Base-by-base conservation (phyloP, 2,113 vertebrate genomes). In the Osmerus mordax region DNA sequence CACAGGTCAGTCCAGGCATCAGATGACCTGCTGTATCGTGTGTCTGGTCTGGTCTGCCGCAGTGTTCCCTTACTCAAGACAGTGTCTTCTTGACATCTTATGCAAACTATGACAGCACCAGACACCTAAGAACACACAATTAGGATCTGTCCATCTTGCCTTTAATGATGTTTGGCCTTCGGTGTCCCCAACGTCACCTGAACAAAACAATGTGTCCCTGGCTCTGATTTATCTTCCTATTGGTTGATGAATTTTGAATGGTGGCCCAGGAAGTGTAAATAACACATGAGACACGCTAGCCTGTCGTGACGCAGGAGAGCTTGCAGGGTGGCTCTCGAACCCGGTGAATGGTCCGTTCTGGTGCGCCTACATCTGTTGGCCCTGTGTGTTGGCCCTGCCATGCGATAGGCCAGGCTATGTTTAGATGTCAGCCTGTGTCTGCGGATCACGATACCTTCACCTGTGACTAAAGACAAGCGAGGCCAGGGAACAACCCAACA, bases 201-300 rank as follows among this genome's bases (percentile, higher is more conserved):
- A 66, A 78, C 76, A 77, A 82, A 81, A 79, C 69, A 80, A 80
- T 67, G 70, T 64, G 63, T 74, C 66, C 5, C 54, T 74, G 75
- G 21, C 83, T 74, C 81, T 79, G 69, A 70, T 72, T 53, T 32
- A 70, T 72, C 76, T 82, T 83, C 71, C 73, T 70, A 67, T 79
- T 68, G 69, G 56, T 81, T 47, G 41, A 90, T 90, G 70, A 84
- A 89, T 90, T 91, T 88, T 91, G 78, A 77, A 91, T 90, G 86
- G 69, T 72, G 69, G 71, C 72, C 71, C 75, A 82, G 74, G 82
- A 83, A 81, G 80, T 72, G 72, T 81, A 82, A 82, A 90, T 90
- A 87, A 90, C 88, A 76, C 78, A 92, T 89, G 87, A 86, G 84
- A 86, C 84, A 80, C 62, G 83, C 73, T 80, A 86, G 77, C 78